These are phyloP conservation scores for Emys orbicularis DNA, from an alignment of 2,797 vertebrate genomes.

Conservation along the genomic window DNA sequence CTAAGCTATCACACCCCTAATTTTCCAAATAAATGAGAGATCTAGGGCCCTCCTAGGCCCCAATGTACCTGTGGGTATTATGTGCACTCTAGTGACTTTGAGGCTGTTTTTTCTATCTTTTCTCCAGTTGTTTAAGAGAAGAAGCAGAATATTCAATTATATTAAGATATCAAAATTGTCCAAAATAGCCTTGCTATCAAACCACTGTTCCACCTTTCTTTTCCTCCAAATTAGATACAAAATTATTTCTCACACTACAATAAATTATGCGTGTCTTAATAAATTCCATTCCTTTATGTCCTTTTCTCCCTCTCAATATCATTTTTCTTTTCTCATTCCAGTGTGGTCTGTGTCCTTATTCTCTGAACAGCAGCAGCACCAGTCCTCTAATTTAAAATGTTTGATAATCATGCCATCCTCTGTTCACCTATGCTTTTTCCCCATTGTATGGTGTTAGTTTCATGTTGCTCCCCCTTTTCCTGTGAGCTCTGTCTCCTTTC, in stretches of 20 bases:
- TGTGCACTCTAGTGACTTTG: not conserved
- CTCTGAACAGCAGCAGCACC: not conserved
- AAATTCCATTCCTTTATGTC: not conserved
- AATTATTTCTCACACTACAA: not conserved
- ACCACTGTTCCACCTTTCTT: not conserved
- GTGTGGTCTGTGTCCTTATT: not conserved
- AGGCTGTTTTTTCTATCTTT: not conserved
- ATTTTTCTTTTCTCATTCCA: not conserved
- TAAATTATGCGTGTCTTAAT: not conserved
- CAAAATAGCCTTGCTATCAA: not conserved
- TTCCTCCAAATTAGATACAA: not conserved
- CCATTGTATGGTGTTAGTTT: not conserved
- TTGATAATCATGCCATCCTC: not conserved
- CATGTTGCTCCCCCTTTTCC: not conserved
- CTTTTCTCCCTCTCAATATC: not conserved
- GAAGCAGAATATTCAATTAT: not conserved
- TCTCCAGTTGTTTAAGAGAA: not conserved
- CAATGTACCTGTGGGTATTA: not conserved
- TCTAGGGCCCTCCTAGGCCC: not conserved
- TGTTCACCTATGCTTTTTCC: not conserved
- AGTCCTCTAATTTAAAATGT: not conserved
- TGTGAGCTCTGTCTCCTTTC: fast-evolving
- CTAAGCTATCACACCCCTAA: no score
- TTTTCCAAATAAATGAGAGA: not conserved
- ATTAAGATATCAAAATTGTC: not conserved